phyloP scores from a whole-genome alignment of 2,113 vertebrate species.

The Nycticebus coucang region DNA sequence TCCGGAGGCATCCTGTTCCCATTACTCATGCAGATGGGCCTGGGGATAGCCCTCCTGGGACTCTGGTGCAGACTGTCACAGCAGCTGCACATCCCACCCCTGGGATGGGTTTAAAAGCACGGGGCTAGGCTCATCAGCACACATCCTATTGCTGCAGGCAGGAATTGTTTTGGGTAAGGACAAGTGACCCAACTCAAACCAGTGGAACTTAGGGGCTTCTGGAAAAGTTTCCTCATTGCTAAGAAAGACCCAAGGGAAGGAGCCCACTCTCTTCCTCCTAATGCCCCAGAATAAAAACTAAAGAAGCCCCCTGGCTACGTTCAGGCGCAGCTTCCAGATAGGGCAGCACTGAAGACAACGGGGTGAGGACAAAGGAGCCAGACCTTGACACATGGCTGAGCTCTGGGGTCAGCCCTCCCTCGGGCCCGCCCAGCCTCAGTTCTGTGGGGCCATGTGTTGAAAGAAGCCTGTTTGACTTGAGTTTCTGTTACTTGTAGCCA shows the following conservation, averaged over 20 bases:
- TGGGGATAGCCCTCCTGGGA: neutral
- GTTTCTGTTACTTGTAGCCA: neutral
- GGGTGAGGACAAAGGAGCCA: fast-evolving
- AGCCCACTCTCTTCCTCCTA: neutral
- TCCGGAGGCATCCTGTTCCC: neutral
- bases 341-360: neutral
- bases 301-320: fast-evolving
- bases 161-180: neutral
- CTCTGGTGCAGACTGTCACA: neutral
- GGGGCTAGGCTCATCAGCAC: neutral
- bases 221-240: neutral
- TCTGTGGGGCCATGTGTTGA: neutral
- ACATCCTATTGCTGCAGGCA: neutral
- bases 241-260: neutral
- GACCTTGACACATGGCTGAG: neutral
- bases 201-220: neutral
- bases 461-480: neutral
- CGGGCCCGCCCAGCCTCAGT: fast-evolving
- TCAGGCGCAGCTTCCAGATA: neutral
- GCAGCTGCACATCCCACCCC: neutral
- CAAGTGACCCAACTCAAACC: no score
- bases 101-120: neutral
- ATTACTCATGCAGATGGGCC: neutral
- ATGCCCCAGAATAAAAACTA: neutral
- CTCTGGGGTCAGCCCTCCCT: neutral